Conservation (phyloP, 2,113 vertebrate species). For the Calonectris borealis region DNA sequence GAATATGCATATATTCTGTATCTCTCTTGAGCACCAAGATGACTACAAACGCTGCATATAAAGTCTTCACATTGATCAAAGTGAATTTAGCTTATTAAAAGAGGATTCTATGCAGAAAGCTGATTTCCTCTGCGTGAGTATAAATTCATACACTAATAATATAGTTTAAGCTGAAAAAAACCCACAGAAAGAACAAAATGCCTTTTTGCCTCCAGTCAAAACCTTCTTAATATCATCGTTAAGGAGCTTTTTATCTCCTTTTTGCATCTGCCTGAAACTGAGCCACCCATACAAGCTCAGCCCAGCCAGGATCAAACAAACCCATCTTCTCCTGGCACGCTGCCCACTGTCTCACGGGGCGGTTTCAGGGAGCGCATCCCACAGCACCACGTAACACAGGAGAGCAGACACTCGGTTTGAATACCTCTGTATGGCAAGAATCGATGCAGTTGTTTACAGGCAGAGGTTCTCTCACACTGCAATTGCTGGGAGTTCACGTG, state of each 20-base stretch:
- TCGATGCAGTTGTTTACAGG: neutral
- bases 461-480: neutral
- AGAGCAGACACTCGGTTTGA: neutral
- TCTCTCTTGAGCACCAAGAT: neutral
- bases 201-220: conserved; percentile 38
- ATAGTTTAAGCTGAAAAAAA: neutral
- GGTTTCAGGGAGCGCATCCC: neutral
- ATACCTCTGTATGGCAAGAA: neutral
- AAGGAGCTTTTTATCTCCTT: neutral
- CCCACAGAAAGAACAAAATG: conserved; percentile 1
- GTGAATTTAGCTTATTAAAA: conserved; percentile 32
- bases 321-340: neutral
- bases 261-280: neutral
- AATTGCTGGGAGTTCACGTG: neutral
- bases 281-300: neutral
- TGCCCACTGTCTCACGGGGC: accelerated
- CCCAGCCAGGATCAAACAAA: neutral
- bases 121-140: neutral
- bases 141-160: conserved; percentile 6
- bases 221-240: neutral
- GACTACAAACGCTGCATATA: neutral
- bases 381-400: accelerated
- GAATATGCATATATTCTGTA: neutral
- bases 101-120: neutral
- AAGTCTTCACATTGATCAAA: conserved; percentile 32